Conservation (phyloP, 2,113 vertebrate species). For the Brachypodius melanocephalos region DNA sequence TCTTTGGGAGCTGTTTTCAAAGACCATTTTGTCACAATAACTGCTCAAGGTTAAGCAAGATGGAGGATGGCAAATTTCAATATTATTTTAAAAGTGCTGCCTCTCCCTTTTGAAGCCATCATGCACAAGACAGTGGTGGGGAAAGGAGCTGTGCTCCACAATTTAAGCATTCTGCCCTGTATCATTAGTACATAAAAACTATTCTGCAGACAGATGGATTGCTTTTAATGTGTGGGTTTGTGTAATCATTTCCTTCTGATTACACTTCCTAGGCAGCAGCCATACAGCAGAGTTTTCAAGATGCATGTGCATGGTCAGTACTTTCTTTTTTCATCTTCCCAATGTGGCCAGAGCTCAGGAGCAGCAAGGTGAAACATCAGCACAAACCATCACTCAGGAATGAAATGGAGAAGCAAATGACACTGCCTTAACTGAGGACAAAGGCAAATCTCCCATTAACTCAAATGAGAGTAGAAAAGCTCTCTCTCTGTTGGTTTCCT, state of each 20-base stretch:
- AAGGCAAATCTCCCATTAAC: constrained; percentile 28
- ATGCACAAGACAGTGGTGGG: background rate
- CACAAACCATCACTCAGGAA: constrained; percentile 54
- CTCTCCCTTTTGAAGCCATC: background rate
- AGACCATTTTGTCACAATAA: background rate
- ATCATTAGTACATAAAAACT: background rate
- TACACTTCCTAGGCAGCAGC: constrained; percentile 2
- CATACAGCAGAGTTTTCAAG: background rate
- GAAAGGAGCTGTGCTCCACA: background rate
- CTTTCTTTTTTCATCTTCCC: background rate
- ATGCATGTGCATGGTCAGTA: constrained; percentile 8
- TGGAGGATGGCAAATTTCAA: background rate
- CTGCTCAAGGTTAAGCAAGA: constrained; percentile 7
- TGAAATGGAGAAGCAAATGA: constrained; percentile 30
- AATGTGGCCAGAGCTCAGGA: background rate
- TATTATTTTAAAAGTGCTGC: background rate
- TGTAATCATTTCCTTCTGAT: constrained; percentile 41
- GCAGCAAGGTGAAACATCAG: constrained; percentile 36
- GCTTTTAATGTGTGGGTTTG: constrained; percentile 7
- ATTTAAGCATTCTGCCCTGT: background rate
- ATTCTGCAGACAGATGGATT: constrained; percentile 7
- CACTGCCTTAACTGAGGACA: constrained; percentile 7
- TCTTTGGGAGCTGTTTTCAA: background rate
- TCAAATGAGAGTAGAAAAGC: constrained; percentile 9
- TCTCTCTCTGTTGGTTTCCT: background rate